These are phyloP conservation scores for Tinea semifulvella DNA, from an alignment of 2,888 invertebrate species.

Conservation along the genomic window DNA sequence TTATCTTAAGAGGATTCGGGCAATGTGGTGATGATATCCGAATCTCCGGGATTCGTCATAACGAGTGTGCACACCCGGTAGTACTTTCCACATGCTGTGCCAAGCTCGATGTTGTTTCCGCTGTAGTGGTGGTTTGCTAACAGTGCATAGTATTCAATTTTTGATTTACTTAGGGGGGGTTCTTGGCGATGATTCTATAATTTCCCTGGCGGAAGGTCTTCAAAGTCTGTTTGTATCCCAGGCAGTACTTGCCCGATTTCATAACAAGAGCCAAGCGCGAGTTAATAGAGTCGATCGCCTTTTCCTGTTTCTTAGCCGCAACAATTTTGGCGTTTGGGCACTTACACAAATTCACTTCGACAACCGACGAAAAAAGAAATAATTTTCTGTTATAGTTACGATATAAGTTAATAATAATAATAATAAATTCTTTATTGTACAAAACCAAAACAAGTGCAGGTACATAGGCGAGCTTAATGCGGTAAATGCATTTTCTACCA, in stretches of 20 bases:
- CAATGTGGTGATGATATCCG: slow-evolving; percentile 94
- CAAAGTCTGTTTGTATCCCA: slow-evolving; percentile 97
- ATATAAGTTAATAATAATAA: background rate
- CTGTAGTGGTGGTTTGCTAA: slow-evolving; percentile 99
- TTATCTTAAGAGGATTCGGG: slow-evolving; percentile 63
- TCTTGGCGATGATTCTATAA: slow-evolving; percentile 99
- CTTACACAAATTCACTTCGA: background rate
- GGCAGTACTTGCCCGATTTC: slow-evolving; percentile 98
- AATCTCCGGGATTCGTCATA: slow-evolving; percentile 98
- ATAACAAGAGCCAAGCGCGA: slow-evolving; percentile 97
- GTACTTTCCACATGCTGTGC: slow-evolving; percentile 99
- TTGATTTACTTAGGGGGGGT: slow-evolving; percentile 99
- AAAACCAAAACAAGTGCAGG: too few relatives aligned
- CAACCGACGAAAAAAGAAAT: background rate
- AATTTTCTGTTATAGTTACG: background rate
- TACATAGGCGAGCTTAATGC: too few relatives aligned
- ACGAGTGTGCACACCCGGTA: slow-evolving; percentile 98
- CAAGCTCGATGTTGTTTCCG: slow-evolving; percentile 98
- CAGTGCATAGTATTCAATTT: slow-evolving; percentile 99
- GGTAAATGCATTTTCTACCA: too few relatives aligned
- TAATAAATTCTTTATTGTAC: too few relatives aligned
- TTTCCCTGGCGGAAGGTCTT: slow-evolving; percentile 98
- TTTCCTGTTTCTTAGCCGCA: slow-evolving; percentile 93
- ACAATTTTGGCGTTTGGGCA: slow-evolving; percentile 69
- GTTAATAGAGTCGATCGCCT: slow-evolving; percentile 99